phyloP scores from a whole-genome alignment of 2,113 vertebrate species.

The Plestiodon gilberti region DNA sequence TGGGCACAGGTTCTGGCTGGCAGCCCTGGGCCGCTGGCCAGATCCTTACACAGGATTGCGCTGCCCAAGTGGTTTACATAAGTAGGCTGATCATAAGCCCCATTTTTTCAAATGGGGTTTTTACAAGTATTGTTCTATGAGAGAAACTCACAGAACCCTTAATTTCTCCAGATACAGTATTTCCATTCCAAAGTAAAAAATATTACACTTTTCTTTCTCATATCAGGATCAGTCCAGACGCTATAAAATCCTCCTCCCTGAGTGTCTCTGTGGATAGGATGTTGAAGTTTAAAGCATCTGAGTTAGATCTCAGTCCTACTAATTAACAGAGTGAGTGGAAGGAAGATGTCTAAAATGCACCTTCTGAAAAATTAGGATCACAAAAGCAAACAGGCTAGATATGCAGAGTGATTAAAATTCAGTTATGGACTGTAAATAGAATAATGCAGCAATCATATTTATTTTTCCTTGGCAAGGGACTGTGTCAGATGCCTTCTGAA shows the following conservation, averaged over 20 bases:
- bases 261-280: constrained; percentile 52
- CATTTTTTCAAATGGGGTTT: too few relatives aligned
- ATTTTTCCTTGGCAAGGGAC: too few relatives aligned
- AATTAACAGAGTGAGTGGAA: background rate
- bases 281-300: background rate
- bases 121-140: too few relatives aligned
- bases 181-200: too few relatives aligned
- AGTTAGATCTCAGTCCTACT: background rate
- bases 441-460: background rate
- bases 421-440: background rate
- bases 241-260: constrained; percentile 50
- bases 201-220: background rate
- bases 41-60: too few relatives aligned
- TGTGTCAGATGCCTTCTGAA: too few relatives aligned
- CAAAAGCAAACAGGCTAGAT: background rate
- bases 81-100: too few relatives aligned
- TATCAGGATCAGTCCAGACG: background rate
- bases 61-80: too few relatives aligned
- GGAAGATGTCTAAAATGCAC: background rate
- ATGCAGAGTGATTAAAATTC: background rate
- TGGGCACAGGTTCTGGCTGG: too few relatives aligned
- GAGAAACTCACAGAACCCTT: too few relatives aligned
- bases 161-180: too few relatives aligned
- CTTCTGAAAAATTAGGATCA: background rate
- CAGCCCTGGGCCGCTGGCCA: too few relatives aligned